Conservation (phyloP, 2,888 invertebrate genomes). For the Leucophenga maculata region DNA sequence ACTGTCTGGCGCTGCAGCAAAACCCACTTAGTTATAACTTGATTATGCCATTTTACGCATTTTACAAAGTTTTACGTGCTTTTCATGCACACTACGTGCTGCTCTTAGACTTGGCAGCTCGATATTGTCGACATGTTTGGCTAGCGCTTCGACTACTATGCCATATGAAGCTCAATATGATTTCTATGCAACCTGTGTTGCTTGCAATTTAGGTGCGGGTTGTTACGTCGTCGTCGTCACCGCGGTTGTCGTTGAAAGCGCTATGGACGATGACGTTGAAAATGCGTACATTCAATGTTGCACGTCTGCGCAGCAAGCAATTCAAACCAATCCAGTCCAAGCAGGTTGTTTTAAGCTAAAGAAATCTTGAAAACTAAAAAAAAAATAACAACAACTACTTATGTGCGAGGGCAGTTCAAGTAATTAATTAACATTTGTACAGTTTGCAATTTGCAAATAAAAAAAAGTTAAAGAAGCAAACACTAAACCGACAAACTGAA, state of each 20-base stretch:
- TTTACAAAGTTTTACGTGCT: neutral
- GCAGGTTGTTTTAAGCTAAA: neutral
- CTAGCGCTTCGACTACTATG: neutral
- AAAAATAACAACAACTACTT: neutral
- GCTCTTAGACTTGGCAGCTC: too few relatives aligned
- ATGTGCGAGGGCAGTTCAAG: too few relatives aligned
- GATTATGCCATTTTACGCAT: conserved; percentile 22
- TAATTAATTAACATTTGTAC: too few relatives aligned
- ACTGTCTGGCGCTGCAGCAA: neutral
- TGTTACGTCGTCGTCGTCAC: conserved; percentile 47
- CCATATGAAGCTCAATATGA: conserved; percentile 22
- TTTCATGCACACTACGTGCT: neutral
- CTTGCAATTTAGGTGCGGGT: conserved; percentile 40
- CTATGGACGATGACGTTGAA: neutral
- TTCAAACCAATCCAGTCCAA: neutral
- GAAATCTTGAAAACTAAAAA: neutral
- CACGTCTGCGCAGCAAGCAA: conserved; percentile 11
- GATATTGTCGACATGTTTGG: neutral
- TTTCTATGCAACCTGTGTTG: conserved; percentile 27
- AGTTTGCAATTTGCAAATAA: too few relatives aligned
- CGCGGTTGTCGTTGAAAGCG: conserved; percentile 15
- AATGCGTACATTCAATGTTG: conserved; percentile 3
- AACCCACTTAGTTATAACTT: conserved; percentile 3
- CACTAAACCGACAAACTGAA: too few relatives aligned
- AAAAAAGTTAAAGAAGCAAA: too few relatives aligned